These are phyloP conservation scores for Cichlasoma orientale DNA, from an alignment of 2,797 vertebrate species.

Conservation along the genomic window DNA sequence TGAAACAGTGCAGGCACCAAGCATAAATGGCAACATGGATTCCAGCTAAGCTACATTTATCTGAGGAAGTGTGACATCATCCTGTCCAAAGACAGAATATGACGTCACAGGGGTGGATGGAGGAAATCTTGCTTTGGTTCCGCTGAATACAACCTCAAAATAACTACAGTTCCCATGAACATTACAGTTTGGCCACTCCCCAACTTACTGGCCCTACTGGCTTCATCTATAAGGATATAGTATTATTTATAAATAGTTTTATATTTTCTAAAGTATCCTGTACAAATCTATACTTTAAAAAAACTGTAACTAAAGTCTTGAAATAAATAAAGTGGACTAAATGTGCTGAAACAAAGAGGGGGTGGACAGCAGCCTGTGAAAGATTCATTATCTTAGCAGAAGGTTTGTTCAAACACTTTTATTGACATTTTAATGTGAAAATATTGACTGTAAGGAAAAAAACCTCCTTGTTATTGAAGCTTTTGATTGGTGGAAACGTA, in stretches of 20 bases:
- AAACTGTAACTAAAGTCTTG: too few relatives aligned
- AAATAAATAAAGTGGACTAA: too few relatives aligned
- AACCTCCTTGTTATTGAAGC: too few relatives aligned
- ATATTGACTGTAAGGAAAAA: too few relatives aligned
- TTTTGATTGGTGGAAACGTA: background rate
- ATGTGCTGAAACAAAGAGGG: background rate
- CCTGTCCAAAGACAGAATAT: fast-evolving
- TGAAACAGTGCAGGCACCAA: background rate
- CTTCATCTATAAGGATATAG: background rate
- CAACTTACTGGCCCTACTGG: too few relatives aligned
- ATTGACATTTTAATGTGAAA: background rate
- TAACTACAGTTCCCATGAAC: too few relatives aligned
- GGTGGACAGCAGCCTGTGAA: background rate
- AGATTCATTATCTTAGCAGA: background rate
- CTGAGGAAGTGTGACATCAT: background rate
- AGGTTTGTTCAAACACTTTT: background rate
- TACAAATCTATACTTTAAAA: too few relatives aligned
- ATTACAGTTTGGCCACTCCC: too few relatives aligned
- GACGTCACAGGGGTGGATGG: background rate
- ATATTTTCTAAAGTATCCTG: too few relatives aligned
- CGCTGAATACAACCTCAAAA: background rate
- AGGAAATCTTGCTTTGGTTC: background rate
- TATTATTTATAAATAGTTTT: background rate
- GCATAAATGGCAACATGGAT: background rate
- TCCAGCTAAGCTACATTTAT: background rate